Percentiles rank a stretch among this genome's conserved stretches.
phyloP scores from a whole-genome alignment of 1,140 invertebrate species.

The Atta texana region DNA sequence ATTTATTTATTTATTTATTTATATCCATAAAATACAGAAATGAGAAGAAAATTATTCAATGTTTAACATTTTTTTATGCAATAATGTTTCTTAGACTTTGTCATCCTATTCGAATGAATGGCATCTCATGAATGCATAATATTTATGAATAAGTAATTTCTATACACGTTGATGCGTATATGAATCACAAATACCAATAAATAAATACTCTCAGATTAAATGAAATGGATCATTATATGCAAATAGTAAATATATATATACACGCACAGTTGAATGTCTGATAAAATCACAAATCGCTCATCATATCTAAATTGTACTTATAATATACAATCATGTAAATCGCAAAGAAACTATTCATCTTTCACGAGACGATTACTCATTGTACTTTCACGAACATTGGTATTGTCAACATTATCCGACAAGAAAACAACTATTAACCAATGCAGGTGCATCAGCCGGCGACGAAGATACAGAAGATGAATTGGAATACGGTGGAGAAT shows the following conservation, averaged over 20 bases:
- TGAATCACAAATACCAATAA: background rate
- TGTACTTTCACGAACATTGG: too few species aligned
- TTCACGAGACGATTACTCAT: background rate
- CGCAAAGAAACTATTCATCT: background rate
- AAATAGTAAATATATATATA: background rate
- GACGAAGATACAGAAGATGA: constrained; percentile 90
- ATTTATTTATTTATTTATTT: too few species aligned
- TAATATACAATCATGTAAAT: constrained; percentile 12
- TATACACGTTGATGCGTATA: background rate
- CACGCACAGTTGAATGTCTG: background rate
- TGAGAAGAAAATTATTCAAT: background rate
- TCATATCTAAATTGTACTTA: background rate
- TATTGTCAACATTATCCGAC: background rate
- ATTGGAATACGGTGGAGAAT: constrained; percentile 84
- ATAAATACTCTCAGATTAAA: background rate
- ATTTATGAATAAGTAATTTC: constrained; percentile 17
- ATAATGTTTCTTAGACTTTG: background rate
- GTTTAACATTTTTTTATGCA: constrained; percentile 3
- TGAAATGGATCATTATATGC: constrained; percentile 12
- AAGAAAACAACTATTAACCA: background rate
- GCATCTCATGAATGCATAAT: constrained; percentile 17
- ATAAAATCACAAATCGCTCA: background rate
- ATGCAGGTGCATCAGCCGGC: constrained; percentile 86
- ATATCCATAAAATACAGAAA: background rate
- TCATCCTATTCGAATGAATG: constrained; percentile 15